A percentile compares a stretch with the other conserved stretches of the same genome.
phyloP scores from a whole-genome alignment of 1,140 invertebrate genomes.

The Zelostemma sp. region DNA sequence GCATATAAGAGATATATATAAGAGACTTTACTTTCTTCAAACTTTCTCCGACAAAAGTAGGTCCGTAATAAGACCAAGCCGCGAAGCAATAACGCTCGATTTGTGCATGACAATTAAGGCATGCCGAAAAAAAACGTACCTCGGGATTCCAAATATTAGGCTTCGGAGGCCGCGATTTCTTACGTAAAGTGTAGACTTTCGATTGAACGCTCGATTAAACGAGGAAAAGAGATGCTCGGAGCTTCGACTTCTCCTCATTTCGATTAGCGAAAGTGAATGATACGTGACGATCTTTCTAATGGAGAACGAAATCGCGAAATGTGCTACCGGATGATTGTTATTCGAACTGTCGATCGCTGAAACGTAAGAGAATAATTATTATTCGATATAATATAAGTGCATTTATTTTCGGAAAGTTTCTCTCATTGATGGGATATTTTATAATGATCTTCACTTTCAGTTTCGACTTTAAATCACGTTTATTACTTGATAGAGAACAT shows the following conservation, averaged over 20 bases:
- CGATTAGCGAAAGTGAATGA: conserved; percentile 68
- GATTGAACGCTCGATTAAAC: conserved; percentile 41
- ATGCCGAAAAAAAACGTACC: conserved; percentile 21
- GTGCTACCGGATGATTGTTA: conserved; percentile 19
- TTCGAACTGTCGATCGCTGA: conserved; percentile 29
- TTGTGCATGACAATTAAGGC: conserved; percentile 30
- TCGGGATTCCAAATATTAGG: conserved; percentile 26
- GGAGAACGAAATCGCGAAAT: conserved; percentile 26
- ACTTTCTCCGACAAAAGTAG: conserved; percentile 68
- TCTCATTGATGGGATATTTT: no score
- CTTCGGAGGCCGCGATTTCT: conserved; percentile 32
- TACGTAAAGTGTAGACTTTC: conserved; percentile 46
- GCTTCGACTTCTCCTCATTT: conserved; percentile 53
- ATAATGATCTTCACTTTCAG: background rate
- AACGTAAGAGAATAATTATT: conserved; percentile 19
- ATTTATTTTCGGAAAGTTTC: background rate
- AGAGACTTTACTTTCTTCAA: conserved; percentile 65
- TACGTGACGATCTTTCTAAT: conserved; percentile 61
- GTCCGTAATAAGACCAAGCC: conserved; percentile 60
- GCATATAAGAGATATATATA: conserved; percentile 51
- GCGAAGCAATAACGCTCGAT: conserved; percentile 37
- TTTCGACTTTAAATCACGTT: background rate
- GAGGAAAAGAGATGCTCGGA: conserved; percentile 43
- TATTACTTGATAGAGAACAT: background rate
- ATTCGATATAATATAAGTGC: no score